Base-by-base conservation (phyloP, 2,797 vertebrate genomes). In the Denticeps clupeoides region DNA sequence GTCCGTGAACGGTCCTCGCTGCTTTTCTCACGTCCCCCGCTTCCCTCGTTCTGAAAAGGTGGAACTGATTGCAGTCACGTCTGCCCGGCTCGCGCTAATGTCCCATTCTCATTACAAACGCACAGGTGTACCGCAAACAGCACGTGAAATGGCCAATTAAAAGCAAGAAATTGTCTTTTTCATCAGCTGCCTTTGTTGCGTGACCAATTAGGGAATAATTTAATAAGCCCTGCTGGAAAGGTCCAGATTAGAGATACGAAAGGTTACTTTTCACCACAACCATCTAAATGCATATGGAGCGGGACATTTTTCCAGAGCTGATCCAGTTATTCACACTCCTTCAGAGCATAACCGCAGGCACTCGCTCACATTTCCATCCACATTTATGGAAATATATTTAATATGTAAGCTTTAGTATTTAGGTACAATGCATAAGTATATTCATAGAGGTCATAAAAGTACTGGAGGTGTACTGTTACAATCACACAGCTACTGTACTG, bases 121-220 rank as follows among this genome's bases (percentile, higher is more conserved):
- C 87, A 87, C 89, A 92, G 89, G 89, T 92, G 88, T 90, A 89
- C 69, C 81, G 78, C 69, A 70, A 81, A 85, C 74, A 80, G 66
- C 82, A 85, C 74, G 83, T 74, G 79, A 93, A 93, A 90, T 87
- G 86, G 83, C 84, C 85, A 90, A 91, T 93, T 95, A 89, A 89
- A 87, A 82, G 82, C 77, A 82, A 85, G 87, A 87, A 81, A 67
- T 72, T 82, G 83, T 84, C 68, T 82, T 89, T 89, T 90, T 87
- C 82, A 88, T 92, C 87, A 92, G 84, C 83, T 87, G 82, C 81
- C 78, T 88, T 84, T 80, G 79, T 78, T 72, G 81, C 77, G 83
- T 88, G 86, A 89, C 89, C 86, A 92, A 93, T 93, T 87, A 87
- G 83, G 81, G 87, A 83, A 91, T 87, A 86, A 90, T 87, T 90